A percentile compares a stretch with the other conserved stretches of the same genome.
These are phyloP conservation scores for Latrodectus elegans DNA, from an alignment of 2,888 invertebrate genomes.

Conservation along the genomic window DNA sequence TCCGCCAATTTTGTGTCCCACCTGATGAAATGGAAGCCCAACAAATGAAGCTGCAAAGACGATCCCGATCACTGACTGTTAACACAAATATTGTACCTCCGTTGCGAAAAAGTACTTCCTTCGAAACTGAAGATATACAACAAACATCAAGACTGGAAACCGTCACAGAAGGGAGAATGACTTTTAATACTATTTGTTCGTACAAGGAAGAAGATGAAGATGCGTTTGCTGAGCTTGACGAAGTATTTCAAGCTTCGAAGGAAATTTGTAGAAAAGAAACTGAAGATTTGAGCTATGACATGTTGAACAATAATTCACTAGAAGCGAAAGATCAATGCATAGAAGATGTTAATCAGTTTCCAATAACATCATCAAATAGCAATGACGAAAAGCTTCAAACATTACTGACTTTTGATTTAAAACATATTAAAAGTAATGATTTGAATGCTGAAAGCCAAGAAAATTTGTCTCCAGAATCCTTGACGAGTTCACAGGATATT, in stretches of 20 bases:
- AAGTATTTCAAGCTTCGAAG: background rate
- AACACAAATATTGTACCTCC: background rate
- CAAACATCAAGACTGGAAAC: conserved; percentile 14
- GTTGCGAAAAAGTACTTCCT: conserved; percentile 23
- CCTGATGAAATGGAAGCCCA: conserved; percentile 33
- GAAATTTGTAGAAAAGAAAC: background rate
- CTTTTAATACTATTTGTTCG: background rate
- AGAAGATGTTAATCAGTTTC: background rate
- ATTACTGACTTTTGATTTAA: background rate
- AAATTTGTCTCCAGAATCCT: background rate
- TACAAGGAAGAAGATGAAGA: conserved; percentile 12
- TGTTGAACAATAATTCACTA: background rate
- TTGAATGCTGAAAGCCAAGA: background rate
- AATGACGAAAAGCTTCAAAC: background rate
- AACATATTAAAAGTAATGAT: background rate
- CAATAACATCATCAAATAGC: background rate
- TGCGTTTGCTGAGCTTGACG: conserved; percentile 1
- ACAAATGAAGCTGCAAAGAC: conserved; percentile 14
- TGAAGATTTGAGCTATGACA: background rate
- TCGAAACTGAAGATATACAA: conserved; percentile 36
- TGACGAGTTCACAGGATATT: background rate
- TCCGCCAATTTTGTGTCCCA: conserved; percentile 55
- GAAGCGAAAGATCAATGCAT: background rate
- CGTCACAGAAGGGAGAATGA: conserved; percentile 32
- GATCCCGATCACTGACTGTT: conserved; percentile 32